Evolutionary conservation across 2,797 vertebrate genomes (phyloP).

Genomic region (Coregonus suidteri): DNA sequence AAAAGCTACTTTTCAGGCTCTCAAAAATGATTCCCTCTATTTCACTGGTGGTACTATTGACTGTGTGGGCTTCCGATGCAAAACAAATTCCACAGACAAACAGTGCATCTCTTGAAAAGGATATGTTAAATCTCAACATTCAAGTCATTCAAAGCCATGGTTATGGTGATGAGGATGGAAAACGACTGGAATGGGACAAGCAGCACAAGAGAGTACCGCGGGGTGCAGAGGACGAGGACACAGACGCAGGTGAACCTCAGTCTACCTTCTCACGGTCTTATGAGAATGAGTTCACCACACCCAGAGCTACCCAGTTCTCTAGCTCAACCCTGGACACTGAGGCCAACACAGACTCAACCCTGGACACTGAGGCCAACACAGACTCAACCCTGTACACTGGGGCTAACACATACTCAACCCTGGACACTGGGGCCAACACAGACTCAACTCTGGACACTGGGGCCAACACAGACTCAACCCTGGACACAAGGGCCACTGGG

Average conservation of each 20-base stretch:
- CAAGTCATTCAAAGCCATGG: not conserved
- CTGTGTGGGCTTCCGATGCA: slow-evolving; percentile 5
- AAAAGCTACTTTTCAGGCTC: too few relatives aligned
- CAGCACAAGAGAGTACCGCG: slow-evolving; percentile 51
- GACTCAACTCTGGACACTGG: too few relatives aligned
- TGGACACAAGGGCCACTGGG: not conserved
- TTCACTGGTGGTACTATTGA: slow-evolving; percentile 13
- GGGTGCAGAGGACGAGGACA: slow-evolving; percentile 53
- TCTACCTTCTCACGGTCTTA: slow-evolving; percentile 74
- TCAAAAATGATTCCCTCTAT: slow-evolving; percentile 18
- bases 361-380: too few relatives aligned
- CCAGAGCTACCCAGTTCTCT: slow-evolving; percentile 50
- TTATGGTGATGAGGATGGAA: slow-evolving; percentile 9
- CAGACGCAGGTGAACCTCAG: slow-evolving; percentile 54
- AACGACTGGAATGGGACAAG: slow-evolving; percentile 31
- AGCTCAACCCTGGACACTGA: too few relatives aligned
- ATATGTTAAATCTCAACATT: not conserved
- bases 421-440: too few relatives aligned
- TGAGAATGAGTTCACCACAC: slow-evolving; percentile 67
- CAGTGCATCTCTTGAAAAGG: not conserved
- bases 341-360: too few relatives aligned
- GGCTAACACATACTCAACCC: too few relatives aligned
- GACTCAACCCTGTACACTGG: too few relatives aligned
- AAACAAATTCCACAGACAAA: slow-evolving; percentile 7
- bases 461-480: too few relatives aligned